Conservation (phyloP, 2,797 vertebrate genomes). For the Paratrypauchen microcephalus region DNA sequence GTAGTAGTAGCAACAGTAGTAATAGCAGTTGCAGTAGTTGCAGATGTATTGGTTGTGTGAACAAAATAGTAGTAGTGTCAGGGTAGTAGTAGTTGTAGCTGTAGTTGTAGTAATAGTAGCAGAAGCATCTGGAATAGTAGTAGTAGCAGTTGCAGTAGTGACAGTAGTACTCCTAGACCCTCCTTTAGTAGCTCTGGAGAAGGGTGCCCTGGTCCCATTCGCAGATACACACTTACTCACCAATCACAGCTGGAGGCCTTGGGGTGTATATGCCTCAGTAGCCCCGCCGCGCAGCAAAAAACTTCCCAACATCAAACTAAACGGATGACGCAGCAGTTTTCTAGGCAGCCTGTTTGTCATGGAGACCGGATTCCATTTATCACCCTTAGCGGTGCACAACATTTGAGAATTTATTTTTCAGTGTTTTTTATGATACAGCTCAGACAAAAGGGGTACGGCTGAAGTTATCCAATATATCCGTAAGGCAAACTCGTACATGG, state of each 20-base stretch:
- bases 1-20: too few species aligned
- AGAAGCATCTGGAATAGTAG: too few species aligned
- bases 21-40: too few species aligned
- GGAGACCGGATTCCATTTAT: constrained; percentile 54
- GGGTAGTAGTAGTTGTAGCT: neutral
- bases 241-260: neutral
- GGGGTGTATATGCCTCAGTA: constrained; percentile 26
- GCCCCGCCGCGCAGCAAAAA: constrained; percentile 34
- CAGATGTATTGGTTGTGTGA: neutral
- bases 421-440: neutral
- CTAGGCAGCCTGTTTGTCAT: constrained; percentile 45
- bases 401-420: constrained; percentile 11
- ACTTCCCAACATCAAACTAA: constrained; percentile 39
- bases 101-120: neutral
- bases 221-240: constrained; percentile 82
- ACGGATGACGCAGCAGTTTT: constrained; percentile 46
- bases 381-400: constrained; percentile 29
- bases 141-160: too few species aligned
- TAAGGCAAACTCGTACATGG: neutral
- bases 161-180: constrained; percentile 88
- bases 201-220: constrained; percentile 91
- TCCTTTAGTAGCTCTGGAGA: constrained; percentile 94
- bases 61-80: neutral
- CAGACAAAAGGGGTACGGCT: neutral
- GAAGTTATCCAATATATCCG: neutral